Base-by-base conservation (phyloP, 2,888 invertebrate genomes). In the Caenorhabditis imperialis region DNA sequence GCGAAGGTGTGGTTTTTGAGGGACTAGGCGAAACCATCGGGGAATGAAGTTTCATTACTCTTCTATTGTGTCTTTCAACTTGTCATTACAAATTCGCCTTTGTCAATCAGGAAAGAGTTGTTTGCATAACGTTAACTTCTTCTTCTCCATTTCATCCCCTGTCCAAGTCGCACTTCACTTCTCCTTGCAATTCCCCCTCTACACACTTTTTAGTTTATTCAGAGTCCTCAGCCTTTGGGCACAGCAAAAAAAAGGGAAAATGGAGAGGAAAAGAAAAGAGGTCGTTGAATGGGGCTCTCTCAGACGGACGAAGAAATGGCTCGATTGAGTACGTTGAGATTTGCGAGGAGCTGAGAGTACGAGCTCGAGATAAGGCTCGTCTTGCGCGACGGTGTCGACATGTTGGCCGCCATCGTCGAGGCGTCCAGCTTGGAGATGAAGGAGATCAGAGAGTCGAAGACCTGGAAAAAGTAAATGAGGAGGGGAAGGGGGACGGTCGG, bases 361-460 rank as follows among this genome's bases (percentile, higher is more conserved):
- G 72, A 72, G 35, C 54, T 58, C 22, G 72, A 57, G 33, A 72
- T 55, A 16, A 72, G 60, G 33, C 63, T 65, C 16, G 45, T 45
- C 22, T 65, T 72, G n/a, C 72, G 45, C 0, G 72, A 58, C 18
- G 72, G 63, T 23, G 72, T 65, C 18, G 72, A 72, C 3, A 65
- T 65, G 35, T 72, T 72, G 3, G 72, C 63, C 7, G 58, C 35
- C 72, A 72, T 65, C 40, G 72, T 20, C 1, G 53, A 8, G 0
- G 37, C 12, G 23, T 72, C 72, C 20, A 72, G 63, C 45, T 72
- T 72, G 16, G 72, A 63, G 22, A 72, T 37, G 25, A 72, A 72
- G 16, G 72, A 72, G 37, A 65, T 60, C 30, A 72, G n/a, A 0
- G 72, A 72, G 35, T 20, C 23, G 47, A 72, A 58, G 7, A 72